Conservation (phyloP, 2,113 vertebrate genomes). For the Dendrocopos noguchii region DNA sequence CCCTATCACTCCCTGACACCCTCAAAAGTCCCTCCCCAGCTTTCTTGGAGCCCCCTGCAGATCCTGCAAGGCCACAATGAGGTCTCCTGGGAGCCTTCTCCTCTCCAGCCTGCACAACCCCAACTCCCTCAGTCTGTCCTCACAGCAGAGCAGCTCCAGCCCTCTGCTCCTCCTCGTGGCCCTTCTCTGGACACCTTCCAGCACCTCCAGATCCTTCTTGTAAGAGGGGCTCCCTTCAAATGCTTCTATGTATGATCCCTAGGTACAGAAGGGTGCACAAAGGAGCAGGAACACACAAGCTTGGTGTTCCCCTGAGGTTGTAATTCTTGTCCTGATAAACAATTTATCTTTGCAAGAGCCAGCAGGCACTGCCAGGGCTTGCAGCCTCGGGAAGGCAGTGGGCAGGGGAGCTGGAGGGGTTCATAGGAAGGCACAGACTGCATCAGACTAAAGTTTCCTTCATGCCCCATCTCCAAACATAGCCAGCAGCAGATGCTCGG, state of each 20-base stretch:
- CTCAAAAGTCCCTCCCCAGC: too few species aligned
- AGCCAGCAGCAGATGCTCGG: constrained; percentile 53
- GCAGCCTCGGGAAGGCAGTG: background rate
- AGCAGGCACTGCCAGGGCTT: background rate
- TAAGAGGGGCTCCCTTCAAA: background rate
- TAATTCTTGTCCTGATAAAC: background rate
- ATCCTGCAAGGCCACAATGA: too few species aligned
- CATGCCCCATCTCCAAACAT: constrained; percentile 43
- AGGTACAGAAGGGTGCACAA: rapidly evolving
- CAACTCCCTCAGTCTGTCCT: too few species aligned
- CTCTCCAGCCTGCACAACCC: too few species aligned
- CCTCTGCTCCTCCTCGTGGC: too few species aligned
- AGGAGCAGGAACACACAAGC: background rate
- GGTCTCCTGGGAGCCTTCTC: too few species aligned
- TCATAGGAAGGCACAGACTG: background rate
- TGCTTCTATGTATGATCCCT: background rate
- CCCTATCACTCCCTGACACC: too few species aligned
- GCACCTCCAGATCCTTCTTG: too few species aligned
- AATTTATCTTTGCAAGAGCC: background rate
- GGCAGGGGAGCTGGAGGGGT: background rate
- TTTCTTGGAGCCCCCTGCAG: too few species aligned
- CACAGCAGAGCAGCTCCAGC: too few species aligned
- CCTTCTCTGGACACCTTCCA: too few species aligned
- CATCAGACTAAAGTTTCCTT: background rate
- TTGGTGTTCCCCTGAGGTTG: background rate